Evolutionary conservation across 1,140 invertebrate species (phyloP).

Genomic region (Sitobion miscanthi): DNA sequence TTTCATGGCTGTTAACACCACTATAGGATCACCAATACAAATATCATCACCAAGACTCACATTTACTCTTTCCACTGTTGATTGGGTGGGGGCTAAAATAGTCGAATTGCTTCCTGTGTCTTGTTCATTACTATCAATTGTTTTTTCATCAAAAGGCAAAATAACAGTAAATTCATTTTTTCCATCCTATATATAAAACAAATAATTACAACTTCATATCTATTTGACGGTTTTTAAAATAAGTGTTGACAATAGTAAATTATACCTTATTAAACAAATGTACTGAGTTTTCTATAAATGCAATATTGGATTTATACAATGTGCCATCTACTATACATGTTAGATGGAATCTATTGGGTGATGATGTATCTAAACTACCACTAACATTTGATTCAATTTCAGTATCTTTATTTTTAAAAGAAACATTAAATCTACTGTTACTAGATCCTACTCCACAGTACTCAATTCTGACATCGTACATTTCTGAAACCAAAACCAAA

Average conservation of each 20-base stretch:
- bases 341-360: background rate
- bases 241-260: background rate
- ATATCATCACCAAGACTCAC: constrained; percentile 82
- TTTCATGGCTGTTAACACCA: constrained; percentile 98
- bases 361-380: constrained; percentile 34
- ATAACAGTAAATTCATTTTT: constrained; percentile 19
- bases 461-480: background rate
- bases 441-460: constrained; percentile 36
- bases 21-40: constrained; percentile 80
- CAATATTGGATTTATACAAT: constrained; percentile 29
- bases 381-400: background rate
- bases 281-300: constrained; percentile 31
- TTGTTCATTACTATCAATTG: constrained; percentile 13
- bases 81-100: constrained; percentile 91
- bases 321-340: constrained; percentile 28
- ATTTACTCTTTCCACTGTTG: constrained; percentile 89
- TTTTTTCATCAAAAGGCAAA: constrained; percentile 38
- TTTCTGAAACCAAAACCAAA: background rate
- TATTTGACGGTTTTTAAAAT: background rate
- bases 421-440: constrained; percentile 25
- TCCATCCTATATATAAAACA: background rate
- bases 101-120: constrained; percentile 62
- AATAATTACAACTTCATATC: background rate
- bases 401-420: constrained; percentile 29
- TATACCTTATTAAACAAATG: constrained; percentile 43